Evolutionary conservation across 2,888 invertebrate species (phyloP), one percentile per base, ranked within the genome.

Genomic region (Enoplolaimus lenunculus): DNA sequence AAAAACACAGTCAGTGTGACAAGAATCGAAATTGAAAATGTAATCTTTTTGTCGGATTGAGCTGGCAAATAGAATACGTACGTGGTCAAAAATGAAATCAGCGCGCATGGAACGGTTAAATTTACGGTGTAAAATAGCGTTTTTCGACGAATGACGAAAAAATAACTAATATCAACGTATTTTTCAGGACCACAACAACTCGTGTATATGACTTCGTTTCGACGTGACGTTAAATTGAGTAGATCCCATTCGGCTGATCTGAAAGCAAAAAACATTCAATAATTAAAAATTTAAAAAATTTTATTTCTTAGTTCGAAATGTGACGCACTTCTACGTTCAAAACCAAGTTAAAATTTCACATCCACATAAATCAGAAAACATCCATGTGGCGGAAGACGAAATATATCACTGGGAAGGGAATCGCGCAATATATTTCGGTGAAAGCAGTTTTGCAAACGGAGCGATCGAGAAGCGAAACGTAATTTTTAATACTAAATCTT

Each of bases 1-100:
- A 80, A 80, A 72, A 80, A 80, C 67, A 80, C 78, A 73, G 78
- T 80, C 62, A 80, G 71, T 26, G 79, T 79, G 71, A 80, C 80
- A 62, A 80, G 75, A 74, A 80, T 79, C 29, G 77, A 77, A 60
- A 80, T 80, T 35, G 80, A 78, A 71, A 80, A 80, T 1, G 80
- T 80, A 71, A 80, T 80, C 72, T 80, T 80, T 73, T 80, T 78
- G 70, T 80, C 79, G 29, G 79, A 66, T 7, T 66, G 67, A 3
- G 67, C 67, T 7, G 67, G 76, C 2, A 66, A 34, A 31, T 31
- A 31, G n/a, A 66, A 66, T 28, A 66, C 67, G 67, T 28, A 66
- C 3, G 67, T 66, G n/a, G 67, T 66, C 13, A 66, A n/a, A 31
- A 66, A 66, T 66, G 67, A 66, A n/a, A 66, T 66, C 33, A 66